Evolutionary conservation across 2,888 invertebrate species (phyloP).

Genomic region (Gymnoscelis rufifasciata): DNA sequence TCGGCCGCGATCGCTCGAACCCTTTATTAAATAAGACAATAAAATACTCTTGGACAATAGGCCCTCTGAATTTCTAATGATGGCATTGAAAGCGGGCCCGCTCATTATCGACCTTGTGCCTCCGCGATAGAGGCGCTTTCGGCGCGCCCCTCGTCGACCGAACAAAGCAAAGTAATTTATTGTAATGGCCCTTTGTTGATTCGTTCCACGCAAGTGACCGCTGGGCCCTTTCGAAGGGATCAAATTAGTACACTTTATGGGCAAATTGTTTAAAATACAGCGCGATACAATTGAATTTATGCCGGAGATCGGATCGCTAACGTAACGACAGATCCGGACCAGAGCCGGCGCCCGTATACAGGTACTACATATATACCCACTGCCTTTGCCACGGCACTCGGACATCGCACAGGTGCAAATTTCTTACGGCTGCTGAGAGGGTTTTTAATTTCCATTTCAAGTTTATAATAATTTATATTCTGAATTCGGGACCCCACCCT

Average conservation of each 20-base stretch:
- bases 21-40: conserved; percentile 24
- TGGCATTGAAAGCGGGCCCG: conserved; percentile 5
- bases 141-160: conserved; percentile 12
- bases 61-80: conserved; percentile 22
- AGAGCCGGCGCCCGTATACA: not conserved
- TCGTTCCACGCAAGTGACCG: conserved; percentile 38
- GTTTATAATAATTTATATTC: too few relatives aligned
- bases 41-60: conserved; percentile 22
- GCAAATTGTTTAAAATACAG: conserved; percentile 27
- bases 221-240: conserved; percentile 28
- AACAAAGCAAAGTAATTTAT: conserved; percentile 38
- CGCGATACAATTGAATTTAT: conserved; percentile 20
- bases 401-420: too few relatives aligned
- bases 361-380: too few relatives aligned
- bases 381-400: too few relatives aligned
- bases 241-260: conserved; percentile 43
- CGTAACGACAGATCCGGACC: conserved; percentile 7
- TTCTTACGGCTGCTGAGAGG: too few relatives aligned
- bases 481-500: too few relatives aligned
- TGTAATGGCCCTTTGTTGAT: conserved; percentile 40
- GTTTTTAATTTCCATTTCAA: too few relatives aligned
- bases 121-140: conserved; percentile 4
- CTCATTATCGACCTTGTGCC: conserved; percentile 15
- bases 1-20: conserved; percentile 3
- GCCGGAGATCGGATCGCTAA: conserved; percentile 10